Evolutionary conservation across 2,797 vertebrate genomes (phyloP).

Genomic region (Diplodus sargus): DNA sequence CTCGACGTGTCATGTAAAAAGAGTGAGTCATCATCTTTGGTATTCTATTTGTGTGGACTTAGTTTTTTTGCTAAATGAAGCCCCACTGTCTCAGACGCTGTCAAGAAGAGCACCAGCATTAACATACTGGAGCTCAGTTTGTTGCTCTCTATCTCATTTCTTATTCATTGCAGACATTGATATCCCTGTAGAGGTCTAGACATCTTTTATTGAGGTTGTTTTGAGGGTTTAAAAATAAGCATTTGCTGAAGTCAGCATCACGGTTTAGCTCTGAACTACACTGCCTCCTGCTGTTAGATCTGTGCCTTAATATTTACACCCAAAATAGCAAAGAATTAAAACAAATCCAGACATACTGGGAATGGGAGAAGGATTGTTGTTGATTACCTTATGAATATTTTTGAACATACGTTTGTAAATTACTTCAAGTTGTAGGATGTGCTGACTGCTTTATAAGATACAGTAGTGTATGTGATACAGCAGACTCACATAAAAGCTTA

Average conservation of each 20-base stretch:
- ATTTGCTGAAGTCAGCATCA: background rate
- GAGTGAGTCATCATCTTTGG: constrained; percentile 66
- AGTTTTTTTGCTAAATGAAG: constrained; percentile 29
- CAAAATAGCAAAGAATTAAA: background rate
- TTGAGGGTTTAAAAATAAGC: constrained; percentile 3
- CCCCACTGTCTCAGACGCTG: constrained; percentile 23
- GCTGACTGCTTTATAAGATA: background rate
- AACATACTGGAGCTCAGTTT: background rate
- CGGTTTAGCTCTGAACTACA: constrained; percentile 2
- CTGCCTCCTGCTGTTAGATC: constrained; percentile 67
- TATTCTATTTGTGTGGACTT: constrained; percentile 35
- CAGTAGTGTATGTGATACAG: background rate
- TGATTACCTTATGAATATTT: background rate
- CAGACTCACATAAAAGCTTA: background rate
- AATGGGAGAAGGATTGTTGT: background rate
- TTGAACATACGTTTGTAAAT: background rate
- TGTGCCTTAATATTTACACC: background rate
- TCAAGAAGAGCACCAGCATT: constrained; percentile 14
- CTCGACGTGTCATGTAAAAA: constrained; percentile 57
- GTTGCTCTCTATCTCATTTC: background rate
- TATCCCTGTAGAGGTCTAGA: background rate
- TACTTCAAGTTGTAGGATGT: background rate
- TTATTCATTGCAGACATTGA: background rate
- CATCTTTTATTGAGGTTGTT: background rate
- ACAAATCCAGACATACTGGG: background rate